Base-by-base conservation (phyloP, 2,888 invertebrate genomes). In the Ennomos fuscantarius region DNA sequence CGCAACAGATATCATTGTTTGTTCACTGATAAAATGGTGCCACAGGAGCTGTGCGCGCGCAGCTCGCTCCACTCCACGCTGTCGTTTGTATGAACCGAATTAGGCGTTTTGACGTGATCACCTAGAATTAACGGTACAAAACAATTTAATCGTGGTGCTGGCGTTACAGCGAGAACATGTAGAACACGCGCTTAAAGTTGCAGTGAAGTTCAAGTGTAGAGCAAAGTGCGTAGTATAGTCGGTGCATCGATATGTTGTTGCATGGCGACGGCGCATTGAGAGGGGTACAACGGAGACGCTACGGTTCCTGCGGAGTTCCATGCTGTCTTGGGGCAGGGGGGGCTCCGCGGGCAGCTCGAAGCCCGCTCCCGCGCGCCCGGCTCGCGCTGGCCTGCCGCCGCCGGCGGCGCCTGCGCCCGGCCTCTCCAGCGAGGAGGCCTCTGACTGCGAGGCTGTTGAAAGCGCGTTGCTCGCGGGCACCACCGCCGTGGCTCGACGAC, bases 281-380 rank as follows among this genome's bases (percentile, higher is more conserved):
- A 83, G 87, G 86, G 84, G 82, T 86, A 91, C 87, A 84, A 92
- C 92, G 92, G 91, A 91, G 90, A 86, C 90, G 78, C 86, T 92
- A 82, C 88, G 89, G 81, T 83, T 84, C 79, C 82, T 92, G 78
- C 89, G 86, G 81, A 88, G 82, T 77, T 87, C 89, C 76, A 92
- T 92, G 91, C 87, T 90, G 83, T 82, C 89, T 73, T 90, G 91
- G 91, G 76, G 78, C 64, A 79, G 73, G 76, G 83, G 69, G 73
- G 75, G 78, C 68, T 69, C 79, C 65, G 80, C 82, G 73, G 78
- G 84, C 66, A 69, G 81, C 62, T 79, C 86, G 50, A 76, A 77
- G 69, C 73, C 72, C 60, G 66, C 73, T 69, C 73, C 80, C 65
- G 73, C 74, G 56, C 73, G 72, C 35, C 51, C 55, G 55, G 47